Evolutionary conservation across 2,888 invertebrate genomes (phyloP).

Genomic region (Eilema griseolum): DNA sequence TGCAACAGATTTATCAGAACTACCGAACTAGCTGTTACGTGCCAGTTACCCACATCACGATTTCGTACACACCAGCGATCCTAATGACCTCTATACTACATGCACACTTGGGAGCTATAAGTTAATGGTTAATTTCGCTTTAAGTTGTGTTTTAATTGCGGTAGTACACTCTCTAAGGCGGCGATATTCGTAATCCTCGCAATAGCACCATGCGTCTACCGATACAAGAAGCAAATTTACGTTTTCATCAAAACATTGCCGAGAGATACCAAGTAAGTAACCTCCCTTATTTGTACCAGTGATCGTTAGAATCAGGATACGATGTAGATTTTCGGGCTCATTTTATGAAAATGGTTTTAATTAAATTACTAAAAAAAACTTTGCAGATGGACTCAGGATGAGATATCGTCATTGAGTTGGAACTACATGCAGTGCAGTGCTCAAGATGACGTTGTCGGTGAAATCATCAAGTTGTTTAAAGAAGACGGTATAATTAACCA

Average conservation of each 20-base stretch:
- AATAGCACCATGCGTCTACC: conserved; percentile 84
- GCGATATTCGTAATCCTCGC: conserved; percentile 90
- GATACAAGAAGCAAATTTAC: conserved; percentile 87
- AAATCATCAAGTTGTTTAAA: too few relatives aligned
- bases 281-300: conserved; percentile 26
- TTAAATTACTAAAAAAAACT: too few relatives aligned
- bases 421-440: too few relatives aligned
- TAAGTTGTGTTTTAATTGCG: conserved; percentile 2
- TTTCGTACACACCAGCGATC: conserved; percentile 26
- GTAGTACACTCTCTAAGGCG: conserved; percentile 86
- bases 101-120: conserved; percentile 23
- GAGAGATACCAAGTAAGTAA: conserved; percentile 89
- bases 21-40: conserved; percentile 35
- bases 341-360: too few relatives aligned
- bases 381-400: too few relatives aligned
- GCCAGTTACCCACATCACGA: conserved; percentile 29
- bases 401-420: too few relatives aligned
- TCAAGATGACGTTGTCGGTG: too few relatives aligned
- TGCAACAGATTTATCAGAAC: conserved; percentile 38
- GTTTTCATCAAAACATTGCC: conserved; percentile 89
- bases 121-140: conserved; percentile 26
- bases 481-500: too few relatives aligned
- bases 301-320: conserved; percentile 15
- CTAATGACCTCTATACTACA: conserved; percentile 38
- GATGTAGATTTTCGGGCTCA: too few relatives aligned